Conservation (phyloP, 2,797 vertebrate species). For the Psittacula echo region DNA sequence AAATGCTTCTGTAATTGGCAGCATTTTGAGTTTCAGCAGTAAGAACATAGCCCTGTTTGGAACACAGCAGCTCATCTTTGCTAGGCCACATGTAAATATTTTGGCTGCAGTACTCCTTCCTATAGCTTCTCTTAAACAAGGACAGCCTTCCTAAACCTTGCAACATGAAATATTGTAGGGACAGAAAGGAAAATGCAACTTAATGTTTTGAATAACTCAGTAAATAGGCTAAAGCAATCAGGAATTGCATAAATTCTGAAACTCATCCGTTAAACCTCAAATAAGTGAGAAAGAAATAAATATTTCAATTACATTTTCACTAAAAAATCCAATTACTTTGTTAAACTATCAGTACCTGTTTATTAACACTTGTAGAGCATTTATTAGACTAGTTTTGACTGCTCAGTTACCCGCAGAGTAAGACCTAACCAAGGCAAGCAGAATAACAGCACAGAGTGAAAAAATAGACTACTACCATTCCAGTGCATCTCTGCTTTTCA, state of each 20-base stretch:
- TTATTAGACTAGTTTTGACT: not conserved
- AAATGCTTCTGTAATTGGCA: not conserved
- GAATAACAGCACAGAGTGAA: rapidly evolving
- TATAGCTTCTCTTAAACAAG: not conserved
- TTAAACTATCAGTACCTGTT: not conserved
- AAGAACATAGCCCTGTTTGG: not conserved
- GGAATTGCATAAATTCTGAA: not conserved
- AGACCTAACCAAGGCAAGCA: not conserved
- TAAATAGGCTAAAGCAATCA: not conserved
- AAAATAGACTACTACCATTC: not conserved
- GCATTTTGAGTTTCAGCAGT: not conserved
- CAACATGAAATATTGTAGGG: not conserved
- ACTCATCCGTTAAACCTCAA: not conserved
- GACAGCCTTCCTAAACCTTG: not conserved
- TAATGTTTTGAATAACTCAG: not conserved
- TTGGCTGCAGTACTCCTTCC: not conserved
- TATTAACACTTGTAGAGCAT: not conserved
- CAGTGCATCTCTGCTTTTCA: not conserved
- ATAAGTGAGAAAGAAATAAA: not conserved
- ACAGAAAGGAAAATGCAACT: not conserved
- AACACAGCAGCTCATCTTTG: not conserved
- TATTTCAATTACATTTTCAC: not conserved
- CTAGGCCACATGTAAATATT: not conserved
- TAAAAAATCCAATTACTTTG: not conserved
- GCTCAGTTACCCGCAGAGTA: not conserved